These are phyloP conservation scores for Eira barbara DNA, from an alignment of 2,113 vertebrate genomes.

Conservation along the genomic window DNA sequence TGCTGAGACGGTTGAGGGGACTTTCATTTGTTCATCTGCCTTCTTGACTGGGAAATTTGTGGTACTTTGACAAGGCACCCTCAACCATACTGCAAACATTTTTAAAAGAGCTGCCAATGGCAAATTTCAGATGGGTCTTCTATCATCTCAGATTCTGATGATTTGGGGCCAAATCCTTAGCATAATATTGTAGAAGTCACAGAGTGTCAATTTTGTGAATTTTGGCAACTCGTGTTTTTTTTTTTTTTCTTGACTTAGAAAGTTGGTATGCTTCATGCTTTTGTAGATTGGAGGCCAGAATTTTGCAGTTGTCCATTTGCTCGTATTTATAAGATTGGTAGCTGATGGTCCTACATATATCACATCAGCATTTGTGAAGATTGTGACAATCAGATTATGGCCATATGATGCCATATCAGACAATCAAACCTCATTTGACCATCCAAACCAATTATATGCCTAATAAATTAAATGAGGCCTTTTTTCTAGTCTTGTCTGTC, in stretches of 20 bases:
- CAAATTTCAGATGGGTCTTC: constrained; percentile 32
- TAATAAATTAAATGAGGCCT: constrained; percentile 42
- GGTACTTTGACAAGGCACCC: constrained; percentile 13
- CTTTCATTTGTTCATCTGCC: not conserved
- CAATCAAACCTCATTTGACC: constrained; percentile 24
- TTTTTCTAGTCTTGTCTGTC: constrained; percentile 14
- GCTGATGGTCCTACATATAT: not conserved
- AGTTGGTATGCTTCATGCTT: constrained; percentile 7
- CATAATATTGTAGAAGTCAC: constrained; percentile 43
- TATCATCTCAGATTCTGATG: constrained; percentile 39
- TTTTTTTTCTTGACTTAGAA: constrained; percentile 26
- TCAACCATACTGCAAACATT: constrained; percentile 21
- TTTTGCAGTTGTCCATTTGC: constrained; percentile 38
- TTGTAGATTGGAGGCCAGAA: constrained; percentile 2
- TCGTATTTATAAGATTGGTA: constrained; percentile 37
- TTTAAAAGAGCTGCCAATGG: constrained; percentile 8
- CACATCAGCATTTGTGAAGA: not conserved
- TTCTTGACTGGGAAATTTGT: constrained; percentile 10
- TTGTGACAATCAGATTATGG: not conserved
- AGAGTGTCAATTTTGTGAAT: constrained; percentile 18
- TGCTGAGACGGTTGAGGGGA: not conserved
- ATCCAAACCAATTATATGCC: constrained; percentile 17
- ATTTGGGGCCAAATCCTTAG: constrained; percentile 34
- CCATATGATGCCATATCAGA: not conserved
- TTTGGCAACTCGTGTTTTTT: constrained; percentile 23